Percentiles rank a stretch among this genome's conserved stretches.
Conservation (phyloP, 2,797 vertebrate species). For the Saxicola maurus region DNA sequence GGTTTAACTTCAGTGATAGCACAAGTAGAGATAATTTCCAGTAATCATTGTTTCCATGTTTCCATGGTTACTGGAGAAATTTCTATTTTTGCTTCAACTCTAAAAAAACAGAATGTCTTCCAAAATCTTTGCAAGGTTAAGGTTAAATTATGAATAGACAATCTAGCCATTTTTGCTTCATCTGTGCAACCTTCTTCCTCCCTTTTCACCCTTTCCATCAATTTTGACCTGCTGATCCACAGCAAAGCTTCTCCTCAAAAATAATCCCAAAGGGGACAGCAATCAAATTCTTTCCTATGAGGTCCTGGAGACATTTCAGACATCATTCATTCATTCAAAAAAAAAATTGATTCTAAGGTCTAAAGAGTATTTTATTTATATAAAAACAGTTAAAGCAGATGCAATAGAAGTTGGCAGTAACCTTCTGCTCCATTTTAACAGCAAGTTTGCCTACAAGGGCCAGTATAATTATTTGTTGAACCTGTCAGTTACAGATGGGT, state of each 20-base stretch:
- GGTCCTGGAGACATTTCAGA: neutral
- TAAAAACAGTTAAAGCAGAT: neutral
- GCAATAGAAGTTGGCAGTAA: neutral
- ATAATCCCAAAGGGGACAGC: neutral
- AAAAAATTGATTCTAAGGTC: neutral
- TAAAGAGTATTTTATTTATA: neutral
- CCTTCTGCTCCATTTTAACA: neutral
- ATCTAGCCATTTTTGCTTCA: neutral
- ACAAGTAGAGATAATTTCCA: neutral
- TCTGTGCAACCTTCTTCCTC: neutral
- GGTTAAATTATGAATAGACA: neutral
- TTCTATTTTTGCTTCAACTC: neutral
- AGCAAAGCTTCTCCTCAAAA: neutral
- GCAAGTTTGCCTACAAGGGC: neutral
- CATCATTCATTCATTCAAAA: neutral
- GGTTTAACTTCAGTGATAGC: neutral
- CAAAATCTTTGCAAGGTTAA: slow-evolving; percentile 11
- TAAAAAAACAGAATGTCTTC: neutral
- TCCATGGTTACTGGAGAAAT: slow-evolving; percentile 6
- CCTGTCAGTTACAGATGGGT: neutral
- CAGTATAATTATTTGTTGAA: neutral
- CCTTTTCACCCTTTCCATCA: neutral
- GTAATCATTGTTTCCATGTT: slow-evolving; percentile 21
- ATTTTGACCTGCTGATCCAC: neutral
- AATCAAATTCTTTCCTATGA: neutral